Evolutionary conservation across 1,140 invertebrate genomes (phyloP), one percentile per base, ranked within the genome.

Genomic region (Drosophila pseudoobscura): DNA sequence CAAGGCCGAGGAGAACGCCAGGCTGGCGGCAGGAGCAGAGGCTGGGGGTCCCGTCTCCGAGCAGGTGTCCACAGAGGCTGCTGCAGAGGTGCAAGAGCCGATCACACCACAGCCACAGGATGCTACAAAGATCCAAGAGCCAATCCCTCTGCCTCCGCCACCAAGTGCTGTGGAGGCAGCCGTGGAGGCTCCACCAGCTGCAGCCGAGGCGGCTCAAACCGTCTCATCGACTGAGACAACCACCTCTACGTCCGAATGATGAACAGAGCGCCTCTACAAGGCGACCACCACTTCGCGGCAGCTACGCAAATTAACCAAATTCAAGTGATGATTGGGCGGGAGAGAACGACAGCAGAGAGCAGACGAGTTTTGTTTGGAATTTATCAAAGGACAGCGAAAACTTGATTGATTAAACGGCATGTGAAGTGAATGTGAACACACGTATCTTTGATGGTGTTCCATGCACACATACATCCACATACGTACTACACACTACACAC

Each of bases 1-100:
- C 43, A 95, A 94, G 91, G 94, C 94, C 17, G 93, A 94, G 52
- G 93, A 93, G 53, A 94, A 94, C 20, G 91, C 79, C 26, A 75
- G 70, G 13, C 29, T 17, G 31, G 65, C 70, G 29, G 47, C 62
- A 8, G 85, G 55, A 20, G 35, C 44, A 20, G 53, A 52, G n/a
- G 46, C 46, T 26, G 8, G 45, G 22, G 41, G 43, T 15, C 8
- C 39, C 15, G 11, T 41, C 13, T 29, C 35, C 26, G 54, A 63
- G 13, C 41, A 53, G 29, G 6, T 59, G 41, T 50, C 20, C 9
- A 49, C 59, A 17, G 65, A 65, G 9, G 54, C 60, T 15, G 6
- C 52, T 0, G 49, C 49, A 9, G 66, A 35, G 15, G 17, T 11
- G 2, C 43, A 59, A 6, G 84, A 90, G 49, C 78, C 82, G 2